These are phyloP conservation scores for Girardinus metallicus DNA, from an alignment of 2,797 vertebrate genomes.

Conservation along the genomic window DNA sequence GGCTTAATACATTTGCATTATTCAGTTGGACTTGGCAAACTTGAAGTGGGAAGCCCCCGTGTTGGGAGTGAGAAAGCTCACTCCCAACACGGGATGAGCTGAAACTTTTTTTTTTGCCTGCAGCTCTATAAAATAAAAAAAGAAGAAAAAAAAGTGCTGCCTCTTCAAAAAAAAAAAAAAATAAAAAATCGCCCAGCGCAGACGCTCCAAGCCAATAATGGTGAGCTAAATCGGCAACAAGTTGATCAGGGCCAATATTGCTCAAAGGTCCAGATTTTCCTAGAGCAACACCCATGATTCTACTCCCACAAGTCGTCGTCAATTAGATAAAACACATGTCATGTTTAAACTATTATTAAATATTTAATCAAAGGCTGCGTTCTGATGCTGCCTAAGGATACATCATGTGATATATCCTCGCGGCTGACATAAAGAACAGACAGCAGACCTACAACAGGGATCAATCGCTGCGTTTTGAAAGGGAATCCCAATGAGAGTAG, in stretches of 20 bases:
- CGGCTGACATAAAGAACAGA: not conserved
- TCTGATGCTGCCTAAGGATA: not conserved
- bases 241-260: constrained; percentile 46
- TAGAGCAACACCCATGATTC: not conserved
- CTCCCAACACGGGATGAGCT: constrained; percentile 6
- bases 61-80: constrained; percentile 33
- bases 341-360: constrained; percentile 2
- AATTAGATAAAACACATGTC: not conserved
- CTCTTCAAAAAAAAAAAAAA: constrained; percentile 31
- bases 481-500: not conserved
- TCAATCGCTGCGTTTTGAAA: not conserved
- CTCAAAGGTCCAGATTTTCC: constrained; percentile 33
- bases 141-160: constrained; percentile 50
- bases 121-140: constrained; percentile 40
- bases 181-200: not conserved
- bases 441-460: not conserved
- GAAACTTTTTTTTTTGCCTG: constrained; percentile 54
- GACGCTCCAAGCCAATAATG: constrained; percentile 19
- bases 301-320: not conserved
- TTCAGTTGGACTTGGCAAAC: constrained; percentile 46
- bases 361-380: not conserved
- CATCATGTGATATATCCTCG: not conserved
- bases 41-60: constrained; percentile 48
- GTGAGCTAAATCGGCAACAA: constrained; percentile 28
- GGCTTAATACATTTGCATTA: constrained; percentile 58